Percentiles rank a stretch among this genome's conserved stretches.
Evolutionary conservation across 2,888 invertebrate species (phyloP).

Genomic region (Diarsia brunnea): DNA sequence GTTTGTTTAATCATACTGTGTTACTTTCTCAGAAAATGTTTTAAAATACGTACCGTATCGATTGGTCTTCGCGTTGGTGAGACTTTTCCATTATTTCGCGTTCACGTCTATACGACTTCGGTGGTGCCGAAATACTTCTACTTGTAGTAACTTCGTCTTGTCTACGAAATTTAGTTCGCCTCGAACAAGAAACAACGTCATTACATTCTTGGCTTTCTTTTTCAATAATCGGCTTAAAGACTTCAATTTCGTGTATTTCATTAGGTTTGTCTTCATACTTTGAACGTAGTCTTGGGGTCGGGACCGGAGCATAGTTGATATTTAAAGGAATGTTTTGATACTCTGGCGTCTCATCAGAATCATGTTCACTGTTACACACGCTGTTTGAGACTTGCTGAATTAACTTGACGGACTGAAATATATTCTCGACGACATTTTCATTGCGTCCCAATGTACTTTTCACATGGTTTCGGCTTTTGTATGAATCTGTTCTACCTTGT

Average conservation of each 20-base stretch:
- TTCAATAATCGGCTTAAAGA: constrained; percentile 81
- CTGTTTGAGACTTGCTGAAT: constrained; percentile 85
- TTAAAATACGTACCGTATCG: constrained; percentile 65
- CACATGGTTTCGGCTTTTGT: constrained; percentile 50
- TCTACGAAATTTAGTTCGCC: constrained; percentile 76
- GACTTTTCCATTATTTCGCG: constrained; percentile 65
- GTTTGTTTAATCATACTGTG: constrained; percentile 11
- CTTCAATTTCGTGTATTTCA: constrained; percentile 70
- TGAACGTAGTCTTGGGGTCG: constrained; percentile 81
- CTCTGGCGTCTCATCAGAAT: constrained; percentile 84
- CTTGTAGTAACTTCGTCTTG: constrained; percentile 72
- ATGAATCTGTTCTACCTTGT: constrained; percentile 61
- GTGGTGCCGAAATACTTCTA: constrained; percentile 84
- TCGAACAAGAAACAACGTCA: constrained; percentile 63
- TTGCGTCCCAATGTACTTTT: constrained; percentile 63
- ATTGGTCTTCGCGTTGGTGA: constrained; percentile 59
- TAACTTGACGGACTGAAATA: constrained; percentile 85
- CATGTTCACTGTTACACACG: constrained; percentile 86
- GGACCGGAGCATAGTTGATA: constrained; percentile 78
- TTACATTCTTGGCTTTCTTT: constrained; percentile 70
- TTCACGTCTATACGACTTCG: constrained; percentile 73
- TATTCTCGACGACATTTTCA: constrained; percentile 75
- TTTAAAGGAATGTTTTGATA: constrained; percentile 84
- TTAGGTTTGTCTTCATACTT: constrained; percentile 77
- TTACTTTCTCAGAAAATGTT: constrained; percentile 28